Percentiles rank a stretch among this genome's conserved stretches.
Evolutionary conservation across 2,797 vertebrate genomes (phyloP).

Genomic region (Ptychobarbus kaznakovi): DNA sequence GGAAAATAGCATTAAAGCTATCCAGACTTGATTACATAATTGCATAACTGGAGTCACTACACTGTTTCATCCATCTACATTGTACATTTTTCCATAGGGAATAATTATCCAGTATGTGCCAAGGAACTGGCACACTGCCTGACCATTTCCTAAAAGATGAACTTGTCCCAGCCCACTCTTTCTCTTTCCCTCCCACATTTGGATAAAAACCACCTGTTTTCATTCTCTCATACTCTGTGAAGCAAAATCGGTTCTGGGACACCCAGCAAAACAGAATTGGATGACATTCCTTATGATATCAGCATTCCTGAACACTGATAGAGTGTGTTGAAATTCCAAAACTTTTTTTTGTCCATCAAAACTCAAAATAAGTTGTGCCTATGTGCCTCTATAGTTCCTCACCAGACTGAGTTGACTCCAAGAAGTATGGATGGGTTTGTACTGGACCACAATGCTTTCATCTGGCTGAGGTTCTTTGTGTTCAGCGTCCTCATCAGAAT

Average conservation of each 20-base stretch:
- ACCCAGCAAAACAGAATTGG: conserved; percentile 52
- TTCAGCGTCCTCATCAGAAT: conserved; percentile 93
- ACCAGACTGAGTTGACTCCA: conserved; percentile 96
- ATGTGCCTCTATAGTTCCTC: conserved; percentile 67
- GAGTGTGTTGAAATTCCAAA: conserved; percentile 14
- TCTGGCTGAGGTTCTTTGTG: conserved; percentile 79
- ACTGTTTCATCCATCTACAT: conserved; percentile 65
- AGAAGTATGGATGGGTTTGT: conserved; percentile 86
- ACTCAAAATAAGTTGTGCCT: conserved; percentile 31
- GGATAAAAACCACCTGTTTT: conserved; percentile 41
- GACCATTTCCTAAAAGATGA: conserved; percentile 66
- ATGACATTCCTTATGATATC: conserved; percentile 66
- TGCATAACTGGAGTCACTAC: conserved; percentile 55
- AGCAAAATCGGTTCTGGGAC: conserved; percentile 6
- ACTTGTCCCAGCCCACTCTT: conserved; percentile 59
- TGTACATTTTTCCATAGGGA: conserved; percentile 71
- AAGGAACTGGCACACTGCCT: conserved; percentile 63
- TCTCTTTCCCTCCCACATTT: conserved; percentile 57
- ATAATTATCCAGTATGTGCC: conserved; percentile 60
- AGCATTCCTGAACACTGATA: conserved; percentile 66
- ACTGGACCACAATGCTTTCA: conserved; percentile 85
- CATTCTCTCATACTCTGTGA: conserved; percentile 7
- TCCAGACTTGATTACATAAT: conserved; percentile 68
- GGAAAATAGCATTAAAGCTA: conserved; percentile 62
- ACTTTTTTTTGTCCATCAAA: conserved; percentile 7